These are phyloP conservation scores for Phoebastria nigripes DNA, from an alignment of 2,797 vertebrate species.

Conservation along the genomic window DNA sequence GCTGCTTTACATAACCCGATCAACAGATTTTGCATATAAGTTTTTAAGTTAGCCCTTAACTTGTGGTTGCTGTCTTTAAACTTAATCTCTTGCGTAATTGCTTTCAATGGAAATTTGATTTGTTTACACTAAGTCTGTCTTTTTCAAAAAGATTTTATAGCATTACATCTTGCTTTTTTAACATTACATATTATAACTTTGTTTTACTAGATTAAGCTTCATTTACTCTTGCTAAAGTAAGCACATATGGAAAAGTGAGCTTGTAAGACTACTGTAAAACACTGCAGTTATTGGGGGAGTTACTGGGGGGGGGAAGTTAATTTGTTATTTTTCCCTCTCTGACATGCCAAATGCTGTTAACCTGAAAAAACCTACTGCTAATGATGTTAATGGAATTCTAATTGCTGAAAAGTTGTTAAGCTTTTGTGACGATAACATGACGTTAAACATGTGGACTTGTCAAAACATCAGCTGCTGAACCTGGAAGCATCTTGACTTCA, in stretches of 20 bases:
- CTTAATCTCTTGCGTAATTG: neutral
- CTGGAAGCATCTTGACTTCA: neutral
- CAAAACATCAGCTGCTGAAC: neutral
- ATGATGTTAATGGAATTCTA: neutral
- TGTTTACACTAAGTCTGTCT: neutral
- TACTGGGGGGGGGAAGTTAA: no score
- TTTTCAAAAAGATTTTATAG: neutral
- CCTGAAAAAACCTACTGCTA: neutral
- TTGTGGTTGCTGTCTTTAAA: neutral
- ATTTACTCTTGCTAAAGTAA: neutral
- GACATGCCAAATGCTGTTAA: neutral
- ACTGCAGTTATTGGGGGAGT: neutral
- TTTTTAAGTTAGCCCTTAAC: neutral
- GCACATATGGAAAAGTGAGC: neutral
- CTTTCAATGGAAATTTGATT: neutral
- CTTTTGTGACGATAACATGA: neutral
- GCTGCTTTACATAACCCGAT: neutral
- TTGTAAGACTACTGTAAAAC: neutral
- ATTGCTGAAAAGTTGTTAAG: neutral
- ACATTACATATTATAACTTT: neutral
- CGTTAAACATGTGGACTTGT: neutral
- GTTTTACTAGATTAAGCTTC: neutral
- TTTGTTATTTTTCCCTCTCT: neutral
- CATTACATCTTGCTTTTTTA: neutral
- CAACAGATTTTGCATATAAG: neutral